Evolutionary conservation across 2,888 invertebrate species (phyloP).

Genomic region (Eilema caniola): DNA sequence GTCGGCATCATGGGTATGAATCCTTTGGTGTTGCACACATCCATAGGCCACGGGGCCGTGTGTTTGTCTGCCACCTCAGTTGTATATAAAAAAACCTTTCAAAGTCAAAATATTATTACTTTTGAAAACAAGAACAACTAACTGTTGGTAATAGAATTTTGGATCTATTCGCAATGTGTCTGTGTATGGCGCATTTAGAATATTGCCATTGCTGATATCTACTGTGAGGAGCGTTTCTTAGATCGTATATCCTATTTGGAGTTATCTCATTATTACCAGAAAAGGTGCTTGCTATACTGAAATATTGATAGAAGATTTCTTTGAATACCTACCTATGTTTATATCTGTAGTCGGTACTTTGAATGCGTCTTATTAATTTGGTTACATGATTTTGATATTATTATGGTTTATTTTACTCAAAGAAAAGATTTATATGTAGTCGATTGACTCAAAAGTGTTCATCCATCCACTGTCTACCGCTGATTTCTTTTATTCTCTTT

Average conservation of each 20-base stretch:
- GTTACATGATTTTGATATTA: too few species aligned
- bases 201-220: constrained; percentile 14
- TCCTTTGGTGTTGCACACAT: too few species aligned
- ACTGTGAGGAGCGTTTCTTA: constrained; percentile 8
- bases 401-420: too few species aligned
- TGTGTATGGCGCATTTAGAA: neutral
- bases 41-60: too few species aligned
- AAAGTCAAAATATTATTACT: neutral
- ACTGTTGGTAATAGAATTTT: neutral
- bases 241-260: constrained; percentile 20
- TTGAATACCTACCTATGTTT: neutral
- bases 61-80: too few species aligned
- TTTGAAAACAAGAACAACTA: neutral
- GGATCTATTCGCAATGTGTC: neutral
- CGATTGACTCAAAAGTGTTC: too few species aligned
- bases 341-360: neutral
- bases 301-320: neutral
- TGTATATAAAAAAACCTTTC: too few species aligned
- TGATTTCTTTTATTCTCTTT: too few species aligned
- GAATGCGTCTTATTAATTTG: too few species aligned
- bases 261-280: constrained; percentile 27
- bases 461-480: too few species aligned
- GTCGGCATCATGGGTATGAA: too few species aligned
- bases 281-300: neutral
- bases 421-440: too few species aligned